Base-by-base conservation (phyloP, 2,113 vertebrate genomes). In the Pelecanoides urinatrix region DNA sequence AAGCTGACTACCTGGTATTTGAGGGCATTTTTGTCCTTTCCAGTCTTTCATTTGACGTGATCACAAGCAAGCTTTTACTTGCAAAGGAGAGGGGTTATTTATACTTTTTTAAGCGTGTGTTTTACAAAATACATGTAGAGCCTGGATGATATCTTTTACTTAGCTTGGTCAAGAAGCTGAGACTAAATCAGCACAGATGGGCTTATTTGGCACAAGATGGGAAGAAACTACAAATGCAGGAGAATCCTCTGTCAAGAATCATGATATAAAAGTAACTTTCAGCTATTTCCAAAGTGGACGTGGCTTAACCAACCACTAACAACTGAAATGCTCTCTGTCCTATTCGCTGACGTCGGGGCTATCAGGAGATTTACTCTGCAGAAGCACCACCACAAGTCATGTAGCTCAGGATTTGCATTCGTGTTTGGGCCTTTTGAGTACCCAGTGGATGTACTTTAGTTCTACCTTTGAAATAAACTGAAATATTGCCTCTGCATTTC, bases 1-100 rank as follows among this genome's bases (percentile, higher is more conserved):
- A 88, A 92, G 58, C 92, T 77, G 55, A 50, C 93, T 96, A 80
- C 73, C 78, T 88, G 87, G 50, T 82, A 82, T 84, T 56, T 92
- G 63, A 80, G 65, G 82, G 32, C 36, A 76, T 85, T 92, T 94
- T 83, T 82, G 29, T 88, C 61, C 68, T 81, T 87, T 79, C 30
- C 66, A 77, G 68, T 75, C 75, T 94, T 84, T 94, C 70, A 32
- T 92, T 82, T 92, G 72, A 45, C 94, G 47, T 56, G 84, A 86
- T 84, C 40, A 36, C 45, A 95, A 76, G 78, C 11, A 91, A 94
- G 68, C 67, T 81, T 92, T 92, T 86, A 70, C 78, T 87, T 62
- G 56, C 62, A 55, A 80, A 78, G 32, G 61, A 84, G 82, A 80
- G 49, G 15, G 7, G 2, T 27, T 76, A 89, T 58, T 75, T 44